A percentile compares a stretch with the other conserved stretches of the same genome.
Conservation (phyloP, 2,797 vertebrate genomes). For the Podargus strigoides region DNA sequence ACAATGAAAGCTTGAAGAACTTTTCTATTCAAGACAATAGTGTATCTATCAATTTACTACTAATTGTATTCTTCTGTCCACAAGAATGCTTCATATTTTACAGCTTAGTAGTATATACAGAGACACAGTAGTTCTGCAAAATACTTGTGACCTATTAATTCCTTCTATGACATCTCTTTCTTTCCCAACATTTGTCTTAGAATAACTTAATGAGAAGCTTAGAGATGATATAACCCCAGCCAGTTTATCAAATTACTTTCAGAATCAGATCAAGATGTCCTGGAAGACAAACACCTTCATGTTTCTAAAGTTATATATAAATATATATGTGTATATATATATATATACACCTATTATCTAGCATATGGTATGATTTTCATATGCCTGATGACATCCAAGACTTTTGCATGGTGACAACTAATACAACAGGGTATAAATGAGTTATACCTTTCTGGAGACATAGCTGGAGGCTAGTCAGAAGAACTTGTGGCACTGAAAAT, state of each 20-base stretch:
- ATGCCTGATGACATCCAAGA: not conserved
- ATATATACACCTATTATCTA: not conserved
- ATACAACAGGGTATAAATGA: not conserved
- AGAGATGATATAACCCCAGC: not conserved
- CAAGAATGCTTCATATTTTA: not conserved
- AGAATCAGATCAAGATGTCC: not conserved
- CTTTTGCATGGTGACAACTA: not conserved
- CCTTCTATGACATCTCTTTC: not conserved
- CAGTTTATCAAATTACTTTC: not conserved
- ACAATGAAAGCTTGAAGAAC: not conserved
- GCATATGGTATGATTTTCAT: not conserved
- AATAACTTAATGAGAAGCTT: not conserved
- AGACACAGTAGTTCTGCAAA: not conserved
- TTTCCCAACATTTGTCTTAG: not conserved
- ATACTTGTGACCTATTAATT: not conserved
- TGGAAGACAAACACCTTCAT: not conserved
- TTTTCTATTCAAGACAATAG: not conserved
- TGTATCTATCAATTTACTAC: not conserved
- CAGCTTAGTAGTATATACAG: not conserved
- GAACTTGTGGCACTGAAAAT: not conserved
- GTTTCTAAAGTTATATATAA: not conserved
- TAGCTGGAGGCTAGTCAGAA: not conserved
- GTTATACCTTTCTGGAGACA: not conserved
- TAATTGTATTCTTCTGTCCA: not conserved
- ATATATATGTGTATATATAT: not conserved